Conservation (phyloP, 1,140 invertebrate species). For the Marisa cornuarietis region DNA sequence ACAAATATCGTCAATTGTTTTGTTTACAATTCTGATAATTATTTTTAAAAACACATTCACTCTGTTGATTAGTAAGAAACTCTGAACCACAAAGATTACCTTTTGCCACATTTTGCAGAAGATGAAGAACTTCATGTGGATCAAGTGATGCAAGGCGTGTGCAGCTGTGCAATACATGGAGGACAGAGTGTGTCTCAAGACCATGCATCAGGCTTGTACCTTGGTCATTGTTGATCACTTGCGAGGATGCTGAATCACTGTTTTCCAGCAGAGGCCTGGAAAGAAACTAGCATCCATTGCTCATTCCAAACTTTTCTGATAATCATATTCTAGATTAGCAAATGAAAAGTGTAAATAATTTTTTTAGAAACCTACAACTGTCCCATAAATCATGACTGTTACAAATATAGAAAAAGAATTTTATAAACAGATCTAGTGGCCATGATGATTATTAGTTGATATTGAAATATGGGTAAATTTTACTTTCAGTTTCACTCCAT, state of each 20-base stretch:
- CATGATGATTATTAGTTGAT: too few relatives aligned
- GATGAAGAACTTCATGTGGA: constrained; percentile 52
- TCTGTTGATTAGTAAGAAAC: not conserved
- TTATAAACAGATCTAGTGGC: too few relatives aligned
- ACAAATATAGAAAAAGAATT: too few relatives aligned
- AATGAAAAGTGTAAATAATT: too few relatives aligned
- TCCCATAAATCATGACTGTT: too few relatives aligned
- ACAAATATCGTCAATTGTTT: not conserved
- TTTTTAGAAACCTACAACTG: too few relatives aligned
- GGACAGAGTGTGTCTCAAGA: constrained; percentile 60
- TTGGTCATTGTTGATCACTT: constrained; percentile 35
- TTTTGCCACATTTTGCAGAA: constrained; percentile 47
- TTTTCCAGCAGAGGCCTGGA: constrained; percentile 50
- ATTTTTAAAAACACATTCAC: not conserved
- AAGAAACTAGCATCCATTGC: constrained; percentile 1
- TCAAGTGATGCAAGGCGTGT: constrained; percentile 53
- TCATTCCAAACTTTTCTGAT: too few relatives aligned
- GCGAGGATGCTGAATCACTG: constrained; percentile 8
- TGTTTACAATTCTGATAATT: not conserved
- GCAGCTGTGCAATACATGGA: constrained; percentile 59
- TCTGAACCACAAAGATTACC: not conserved
- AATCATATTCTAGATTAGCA: too few relatives aligned
- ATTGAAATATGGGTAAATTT: too few relatives aligned
- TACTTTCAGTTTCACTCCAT: too few relatives aligned
- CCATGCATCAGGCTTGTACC: constrained; percentile 56